Percentiles rank a stretch among this genome's conserved stretches.
phyloP scores from a whole-genome alignment of 2,888 invertebrate genomes.

The Zygaena filipendulae region DNA sequence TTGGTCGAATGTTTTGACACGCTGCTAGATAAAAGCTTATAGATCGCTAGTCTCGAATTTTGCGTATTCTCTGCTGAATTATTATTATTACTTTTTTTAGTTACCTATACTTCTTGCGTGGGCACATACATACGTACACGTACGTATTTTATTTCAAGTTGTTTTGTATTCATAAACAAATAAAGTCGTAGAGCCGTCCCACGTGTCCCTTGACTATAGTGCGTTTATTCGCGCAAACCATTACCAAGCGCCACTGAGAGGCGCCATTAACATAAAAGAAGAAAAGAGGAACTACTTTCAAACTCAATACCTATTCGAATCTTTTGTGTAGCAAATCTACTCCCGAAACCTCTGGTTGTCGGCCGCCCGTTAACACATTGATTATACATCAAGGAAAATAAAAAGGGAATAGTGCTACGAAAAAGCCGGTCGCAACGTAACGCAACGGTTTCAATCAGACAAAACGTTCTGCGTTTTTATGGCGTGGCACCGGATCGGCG shows the following conservation, averaged over 20 bases:
- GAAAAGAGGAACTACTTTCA: constrained; percentile 61
- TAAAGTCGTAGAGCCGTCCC: too few relatives aligned
- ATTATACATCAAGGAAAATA: constrained; percentile 68
- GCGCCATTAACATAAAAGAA: constrained; percentile 62
- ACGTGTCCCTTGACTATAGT: constrained; percentile 34
- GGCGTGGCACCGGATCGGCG: constrained; percentile 53
- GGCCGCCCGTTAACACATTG: constrained; percentile 67
- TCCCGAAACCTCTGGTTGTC: constrained; percentile 45
- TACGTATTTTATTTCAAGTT: too few relatives aligned
- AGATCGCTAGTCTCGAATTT: too few relatives aligned
- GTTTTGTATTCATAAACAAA: too few relatives aligned
- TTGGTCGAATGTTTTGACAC: too few relatives aligned
- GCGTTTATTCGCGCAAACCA: constrained; percentile 51
- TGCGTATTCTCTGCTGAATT: too few relatives aligned
- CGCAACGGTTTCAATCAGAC: constrained; percentile 66
- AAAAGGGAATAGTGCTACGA: constrained; percentile 56
- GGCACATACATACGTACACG: too few relatives aligned
- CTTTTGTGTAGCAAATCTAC: constrained; percentile 66
- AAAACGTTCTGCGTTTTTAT: constrained; percentile 69
- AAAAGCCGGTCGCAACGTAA: constrained; percentile 48
- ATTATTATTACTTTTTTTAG: too few relatives aligned
- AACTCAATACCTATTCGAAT: constrained; percentile 65
- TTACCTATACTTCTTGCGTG: too few relatives aligned
- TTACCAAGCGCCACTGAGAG: constrained; percentile 51
- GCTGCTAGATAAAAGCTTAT: too few relatives aligned